phyloP scores from a whole-genome alignment of 2,797 vertebrate genomes.

The Oryzias dopingdopingensis region DNA sequence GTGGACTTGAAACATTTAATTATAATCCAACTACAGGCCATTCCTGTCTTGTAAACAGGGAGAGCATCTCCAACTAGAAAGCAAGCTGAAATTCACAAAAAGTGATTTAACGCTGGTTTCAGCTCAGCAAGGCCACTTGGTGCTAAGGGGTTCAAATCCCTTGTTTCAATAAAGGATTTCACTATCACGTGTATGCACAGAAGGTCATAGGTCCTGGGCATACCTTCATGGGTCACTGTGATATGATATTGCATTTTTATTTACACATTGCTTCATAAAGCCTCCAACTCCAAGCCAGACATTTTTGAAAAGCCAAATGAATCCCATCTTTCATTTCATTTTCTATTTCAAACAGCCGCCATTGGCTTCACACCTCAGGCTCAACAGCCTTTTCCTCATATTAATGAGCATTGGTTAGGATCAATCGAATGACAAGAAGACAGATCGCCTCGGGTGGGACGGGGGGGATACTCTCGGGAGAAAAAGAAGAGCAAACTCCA shows the following conservation, averaged over 20 bases:
- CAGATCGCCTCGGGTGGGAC: conserved; percentile 58
- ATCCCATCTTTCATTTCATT: conserved; percentile 50
- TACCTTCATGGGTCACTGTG: conserved; percentile 9
- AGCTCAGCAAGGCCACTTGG: conserved; percentile 46
- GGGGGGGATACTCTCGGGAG: conserved; percentile 38
- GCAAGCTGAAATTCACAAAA: conserved; percentile 31
- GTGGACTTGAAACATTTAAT: conserved; percentile 42
- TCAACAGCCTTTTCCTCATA: conserved; percentile 61
- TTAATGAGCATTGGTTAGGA: conserved; percentile 69
- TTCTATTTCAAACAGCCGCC: conserved; percentile 63
- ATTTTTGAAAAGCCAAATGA: conserved; percentile 46
- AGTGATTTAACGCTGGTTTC: conserved; percentile 24
- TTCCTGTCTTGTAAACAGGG: conserved; percentile 9
- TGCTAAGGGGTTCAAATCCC: conserved; percentile 43
- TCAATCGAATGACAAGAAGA: conserved; percentile 78
- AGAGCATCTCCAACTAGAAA: conserved; percentile 30
- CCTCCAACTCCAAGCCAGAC: conserved; percentile 16
- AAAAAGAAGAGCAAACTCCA: conserved; percentile 64
- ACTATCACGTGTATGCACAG: conserved; percentile 29
- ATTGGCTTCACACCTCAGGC: conserved; percentile 36
- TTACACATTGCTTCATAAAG: conserved; percentile 43
- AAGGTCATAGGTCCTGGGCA: conserved; percentile 50
- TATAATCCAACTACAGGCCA: conserved; percentile 18
- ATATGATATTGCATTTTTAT: conserved; percentile 43
- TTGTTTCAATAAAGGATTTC: conserved; percentile 47